A percentile compares a stretch with the other conserved stretches of the same genome.
Evolutionary conservation across 2,113 vertebrate species (phyloP).

Genomic region (Loxodonta africana): DNA sequence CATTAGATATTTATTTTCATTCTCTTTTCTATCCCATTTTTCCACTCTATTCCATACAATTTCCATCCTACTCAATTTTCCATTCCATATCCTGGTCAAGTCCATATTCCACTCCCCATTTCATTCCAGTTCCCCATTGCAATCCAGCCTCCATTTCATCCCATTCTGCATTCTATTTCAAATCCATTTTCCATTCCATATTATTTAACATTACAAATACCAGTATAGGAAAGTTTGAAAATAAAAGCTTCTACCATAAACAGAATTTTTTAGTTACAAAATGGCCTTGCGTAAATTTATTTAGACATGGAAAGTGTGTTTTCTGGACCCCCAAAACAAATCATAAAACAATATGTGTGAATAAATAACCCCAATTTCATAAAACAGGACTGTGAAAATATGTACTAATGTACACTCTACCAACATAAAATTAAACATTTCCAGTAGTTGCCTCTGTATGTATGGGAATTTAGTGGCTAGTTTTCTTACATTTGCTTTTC

Average conservation of each 20-base stretch:
- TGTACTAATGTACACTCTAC: neutral
- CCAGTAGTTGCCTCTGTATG: neutral
- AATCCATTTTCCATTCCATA: conserved; percentile 21
- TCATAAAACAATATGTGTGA: neutral
- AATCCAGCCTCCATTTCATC: neutral
- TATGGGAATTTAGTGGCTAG: conserved; percentile 10
- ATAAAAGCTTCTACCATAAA: neutral
- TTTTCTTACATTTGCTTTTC: conserved; percentile 54
- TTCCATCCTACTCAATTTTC: conserved; percentile 41
- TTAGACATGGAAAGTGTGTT: neutral
- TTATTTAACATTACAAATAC: conserved; percentile 49
- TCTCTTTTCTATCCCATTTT: neutral
- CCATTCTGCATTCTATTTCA: conserved; percentile 17
- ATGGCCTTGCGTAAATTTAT: neutral
- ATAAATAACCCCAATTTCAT: conserved; percentile 39
- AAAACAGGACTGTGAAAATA: conserved; percentile 6
- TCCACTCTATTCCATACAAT: neutral
- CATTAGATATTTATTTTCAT: conserved; percentile 42
- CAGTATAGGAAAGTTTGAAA: conserved; percentile 36
- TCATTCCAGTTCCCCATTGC: conserved; percentile 10
- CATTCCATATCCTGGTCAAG: neutral
- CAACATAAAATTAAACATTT: neutral
- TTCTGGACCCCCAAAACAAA: neutral
- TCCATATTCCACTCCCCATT: neutral
- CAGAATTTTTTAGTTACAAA: conserved; percentile 44